phyloP scores from a whole-genome alignment of 2,797 vertebrate species.

The Enteromius paludinosus region DNA sequence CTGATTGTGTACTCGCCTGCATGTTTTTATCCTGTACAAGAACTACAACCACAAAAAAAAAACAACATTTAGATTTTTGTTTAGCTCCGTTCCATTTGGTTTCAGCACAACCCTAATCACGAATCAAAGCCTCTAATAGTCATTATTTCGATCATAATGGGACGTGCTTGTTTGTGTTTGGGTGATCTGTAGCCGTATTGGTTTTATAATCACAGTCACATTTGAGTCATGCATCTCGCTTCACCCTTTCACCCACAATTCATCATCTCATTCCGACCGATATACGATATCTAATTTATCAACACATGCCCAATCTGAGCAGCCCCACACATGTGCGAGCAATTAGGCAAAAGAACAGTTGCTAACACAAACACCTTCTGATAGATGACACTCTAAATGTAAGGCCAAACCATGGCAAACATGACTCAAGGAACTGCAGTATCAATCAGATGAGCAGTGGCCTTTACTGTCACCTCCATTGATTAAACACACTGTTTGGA shows the following conservation, averaged over 20 bases:
- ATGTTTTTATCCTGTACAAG: slow-evolving; percentile 14
- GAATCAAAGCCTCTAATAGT: neutral
- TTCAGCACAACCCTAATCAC: neutral
- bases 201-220: slow-evolving; percentile 59
- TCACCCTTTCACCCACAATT: slow-evolving; percentile 64
- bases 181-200: slow-evolving; percentile 19
- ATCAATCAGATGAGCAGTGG: slow-evolving; percentile 32
- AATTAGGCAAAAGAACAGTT: slow-evolving; percentile 52
- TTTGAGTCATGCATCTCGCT: slow-evolving; percentile 51
- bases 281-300: slow-evolving; percentile 64
- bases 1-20: slow-evolving; percentile 34
- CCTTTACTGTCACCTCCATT: slow-evolving; percentile 16
- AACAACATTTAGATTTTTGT: neutral
- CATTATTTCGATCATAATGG: slow-evolving; percentile 1
- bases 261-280: slow-evolving; percentile 61
- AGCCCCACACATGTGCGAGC: slow-evolving; percentile 63
- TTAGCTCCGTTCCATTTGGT: neutral
- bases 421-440: slow-evolving; percentile 9
- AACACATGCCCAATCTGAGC: slow-evolving; percentile 48
- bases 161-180: slow-evolving; percentile 31
- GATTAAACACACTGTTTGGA: slow-evolving; percentile 32
- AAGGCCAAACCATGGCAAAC: slow-evolving; percentile 36
- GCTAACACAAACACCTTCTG: slow-evolving; percentile 52
- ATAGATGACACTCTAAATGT: slow-evolving; percentile 47
- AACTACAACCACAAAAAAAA: slow-evolving; percentile 14